Conservation (phyloP, 2,797 vertebrate species). For the Macroramphosus scolopax region DNA sequence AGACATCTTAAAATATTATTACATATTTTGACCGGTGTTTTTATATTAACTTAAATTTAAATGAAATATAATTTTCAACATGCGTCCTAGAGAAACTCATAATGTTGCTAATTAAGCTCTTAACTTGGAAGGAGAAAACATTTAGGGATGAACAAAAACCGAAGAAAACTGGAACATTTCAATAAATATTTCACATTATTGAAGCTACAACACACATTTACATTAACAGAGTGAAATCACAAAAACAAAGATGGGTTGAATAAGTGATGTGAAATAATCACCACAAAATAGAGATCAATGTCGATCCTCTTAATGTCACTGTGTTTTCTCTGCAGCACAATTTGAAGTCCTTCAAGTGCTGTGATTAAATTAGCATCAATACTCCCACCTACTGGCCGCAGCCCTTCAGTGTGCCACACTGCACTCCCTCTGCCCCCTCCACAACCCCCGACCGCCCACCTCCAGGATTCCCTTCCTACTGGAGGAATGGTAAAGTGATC, state of each 20-base stretch:
- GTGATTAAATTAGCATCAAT: slow-evolving; percentile 70
- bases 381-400: slow-evolving; percentile 78
- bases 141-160: slow-evolving; percentile 6
- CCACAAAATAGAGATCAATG: slow-evolving; percentile 9
- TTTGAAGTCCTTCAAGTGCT: neutral
- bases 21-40: slow-evolving; percentile 62
- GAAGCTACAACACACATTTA: neutral
- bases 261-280: slow-evolving; percentile 1
- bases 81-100: slow-evolving; percentile 48
- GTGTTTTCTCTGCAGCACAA: neutral
- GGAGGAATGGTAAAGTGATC: slow-evolving; percentile 78
- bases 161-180: slow-evolving; percentile 1
- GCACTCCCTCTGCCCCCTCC: slow-evolving; percentile 13
- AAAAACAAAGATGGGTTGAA: slow-evolving; percentile 7
- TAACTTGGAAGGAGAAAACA: slow-evolving; percentile 49
- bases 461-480: slow-evolving; percentile 53
- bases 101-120: slow-evolving; percentile 65
- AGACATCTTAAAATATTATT: slow-evolving; percentile 37
- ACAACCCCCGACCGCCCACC: slow-evolving; percentile 51
- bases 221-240: neutral
- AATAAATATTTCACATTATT: slow-evolving; percentile 32
- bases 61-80: slow-evolving; percentile 72
- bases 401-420: slow-evolving; percentile 22
- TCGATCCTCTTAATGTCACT: slow-evolving; percentile 8
- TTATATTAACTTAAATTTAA: slow-evolving; percentile 67